These are phyloP conservation scores for Athene cunicularia DNA, from an alignment of 2,113 vertebrate species.

Conservation along the genomic window DNA sequence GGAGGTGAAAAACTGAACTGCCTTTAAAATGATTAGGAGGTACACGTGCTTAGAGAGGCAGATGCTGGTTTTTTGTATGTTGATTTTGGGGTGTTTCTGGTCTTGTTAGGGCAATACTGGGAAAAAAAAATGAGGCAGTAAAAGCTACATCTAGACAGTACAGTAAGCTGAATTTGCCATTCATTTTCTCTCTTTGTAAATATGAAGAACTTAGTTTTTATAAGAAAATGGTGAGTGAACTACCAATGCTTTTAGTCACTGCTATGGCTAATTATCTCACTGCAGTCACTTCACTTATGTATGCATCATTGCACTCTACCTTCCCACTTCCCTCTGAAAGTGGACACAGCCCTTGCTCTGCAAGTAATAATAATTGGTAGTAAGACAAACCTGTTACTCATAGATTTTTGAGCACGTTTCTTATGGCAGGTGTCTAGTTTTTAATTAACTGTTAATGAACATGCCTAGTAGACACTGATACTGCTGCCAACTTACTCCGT, in stretches of 20 bases:
- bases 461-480: slow-evolving; percentile 65
- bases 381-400: slow-evolving; percentile 70
- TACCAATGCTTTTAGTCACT: slow-evolving; percentile 5
- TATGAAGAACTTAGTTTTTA: background rate
- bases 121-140: background rate
- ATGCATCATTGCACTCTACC: slow-evolving; percentile 43
- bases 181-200: background rate
- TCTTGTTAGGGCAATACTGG: background rate
- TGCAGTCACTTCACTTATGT: slow-evolving; percentile 36
- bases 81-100: accelerated
- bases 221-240: background rate
- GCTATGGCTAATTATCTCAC: slow-evolving; percentile 64
- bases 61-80: background rate
- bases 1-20: background rate
- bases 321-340: slow-evolving; percentile 9
- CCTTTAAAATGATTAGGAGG: background rate
- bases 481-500: slow-evolving; percentile 46
- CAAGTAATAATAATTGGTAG: slow-evolving; percentile 72
- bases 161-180: background rate
- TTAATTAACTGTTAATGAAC: slow-evolving; percentile 82
- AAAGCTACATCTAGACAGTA: background rate
- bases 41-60: background rate
- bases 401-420: slow-evolving; percentile 67
- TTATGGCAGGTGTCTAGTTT: slow-evolving; percentile 77
- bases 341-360: slow-evolving; percentile 61